These are phyloP conservation scores for Phymatocera aterrima DNA, from an alignment of 2,888 invertebrate genomes.

Conservation along the genomic window DNA sequence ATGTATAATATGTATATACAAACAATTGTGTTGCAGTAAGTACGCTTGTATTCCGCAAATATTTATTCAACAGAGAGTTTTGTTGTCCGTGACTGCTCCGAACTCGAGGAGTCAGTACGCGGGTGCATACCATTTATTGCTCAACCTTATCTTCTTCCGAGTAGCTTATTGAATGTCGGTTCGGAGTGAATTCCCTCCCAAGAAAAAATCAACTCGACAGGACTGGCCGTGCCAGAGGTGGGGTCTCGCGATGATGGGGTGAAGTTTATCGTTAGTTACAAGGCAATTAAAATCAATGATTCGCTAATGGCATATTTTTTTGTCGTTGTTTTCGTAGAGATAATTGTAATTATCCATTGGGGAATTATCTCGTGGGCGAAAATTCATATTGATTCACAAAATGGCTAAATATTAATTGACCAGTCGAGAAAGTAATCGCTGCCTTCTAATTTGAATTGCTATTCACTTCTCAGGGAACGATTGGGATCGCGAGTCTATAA, in stretches of 20 bases:
- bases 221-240: too few species aligned
- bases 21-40: background rate
- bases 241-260: too few species aligned
- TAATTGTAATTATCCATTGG: background rate
- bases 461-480: background rate
- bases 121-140: background rate
- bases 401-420: background rate
- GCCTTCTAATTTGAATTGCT: background rate
- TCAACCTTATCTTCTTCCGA: background rate
- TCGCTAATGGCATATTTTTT: too few species aligned
- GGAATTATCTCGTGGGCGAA: background rate
- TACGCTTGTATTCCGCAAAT: constrained; percentile 10
- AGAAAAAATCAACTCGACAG: too few species aligned
- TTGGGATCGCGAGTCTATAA: background rate
- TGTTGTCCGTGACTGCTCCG: background rate
- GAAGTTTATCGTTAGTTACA: too few species aligned
- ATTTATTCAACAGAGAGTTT: constrained; percentile 20
- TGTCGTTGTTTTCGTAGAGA: background rate
- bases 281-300: too few species aligned
- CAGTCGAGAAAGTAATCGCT: background rate
- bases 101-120: background rate
- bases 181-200: too few species aligned
- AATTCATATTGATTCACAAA: background rate
- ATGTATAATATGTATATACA: background rate
- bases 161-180: background rate